These are phyloP conservation scores for Natrix natrix DNA, from an alignment of 2,797 vertebrate species.

Conservation along the genomic window DNA sequence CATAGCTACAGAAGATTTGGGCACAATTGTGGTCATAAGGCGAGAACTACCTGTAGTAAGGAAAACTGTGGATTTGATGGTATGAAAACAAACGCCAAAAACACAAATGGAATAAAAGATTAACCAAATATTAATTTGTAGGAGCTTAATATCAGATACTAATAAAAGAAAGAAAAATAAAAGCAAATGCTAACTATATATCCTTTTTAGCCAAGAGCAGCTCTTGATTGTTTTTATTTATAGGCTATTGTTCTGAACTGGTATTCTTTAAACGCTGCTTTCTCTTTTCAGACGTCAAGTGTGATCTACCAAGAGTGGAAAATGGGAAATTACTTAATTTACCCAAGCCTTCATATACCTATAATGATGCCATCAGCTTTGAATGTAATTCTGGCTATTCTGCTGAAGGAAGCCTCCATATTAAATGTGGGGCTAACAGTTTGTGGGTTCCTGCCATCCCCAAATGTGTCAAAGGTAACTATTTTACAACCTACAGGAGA, in stretches of 20 bases:
- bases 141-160: neutral
- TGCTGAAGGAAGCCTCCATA: neutral
- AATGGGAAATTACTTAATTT: neutral
- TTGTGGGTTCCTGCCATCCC: neutral
- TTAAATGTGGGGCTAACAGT: rapidly evolving
- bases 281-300: neutral
- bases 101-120: neutral
- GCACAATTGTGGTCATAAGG: neutral
- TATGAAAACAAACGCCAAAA: neutral
- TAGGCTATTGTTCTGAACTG: neutral
- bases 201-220: neutral
- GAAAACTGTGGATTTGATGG: too few relatives aligned
- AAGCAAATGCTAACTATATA: neutral
- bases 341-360: rapidly evolving
- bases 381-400: neutral
- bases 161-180: neutral
- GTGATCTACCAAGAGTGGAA: neutral
- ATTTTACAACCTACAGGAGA: neutral
- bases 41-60: neutral
- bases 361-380: rapidly evolving
- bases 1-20: neutral
- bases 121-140: neutral
- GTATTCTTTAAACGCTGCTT: neutral
- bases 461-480: neutral
- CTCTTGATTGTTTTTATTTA: neutral